Percentiles rank a stretch among this genome's conserved stretches.
Evolutionary conservation across 2,113 vertebrate species (phyloP).

Genomic region (Scomber scombrus): DNA sequence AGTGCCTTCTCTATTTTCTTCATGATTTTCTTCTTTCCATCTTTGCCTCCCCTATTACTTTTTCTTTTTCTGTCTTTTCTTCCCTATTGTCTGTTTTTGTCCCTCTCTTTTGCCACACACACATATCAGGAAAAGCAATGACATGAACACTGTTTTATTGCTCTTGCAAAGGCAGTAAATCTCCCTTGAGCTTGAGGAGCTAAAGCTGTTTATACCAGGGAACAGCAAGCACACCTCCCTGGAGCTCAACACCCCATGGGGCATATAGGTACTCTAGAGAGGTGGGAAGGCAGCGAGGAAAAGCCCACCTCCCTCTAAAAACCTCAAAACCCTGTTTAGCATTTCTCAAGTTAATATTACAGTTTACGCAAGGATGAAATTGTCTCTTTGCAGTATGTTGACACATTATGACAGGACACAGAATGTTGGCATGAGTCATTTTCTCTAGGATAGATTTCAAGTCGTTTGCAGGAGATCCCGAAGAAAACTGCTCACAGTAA

Average conservation of each 20-base stretch:
- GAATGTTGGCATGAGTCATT: slow-evolving; percentile 20
- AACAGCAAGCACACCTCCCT: slow-evolving; percentile 55
- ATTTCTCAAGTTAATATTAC: slow-evolving; percentile 10
- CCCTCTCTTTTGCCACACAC: slow-evolving; percentile 22
- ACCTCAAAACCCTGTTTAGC: slow-evolving; percentile 33
- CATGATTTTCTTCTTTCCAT: neutral
- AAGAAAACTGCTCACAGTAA: slow-evolving; percentile 29
- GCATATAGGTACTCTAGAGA: slow-evolving; percentile 39
- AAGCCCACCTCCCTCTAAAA: slow-evolving; percentile 21
- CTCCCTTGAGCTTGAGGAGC: slow-evolving; percentile 63
- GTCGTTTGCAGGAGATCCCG: slow-evolving; percentile 28
- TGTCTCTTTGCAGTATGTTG: slow-evolving; percentile 11
- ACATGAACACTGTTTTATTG: slow-evolving; percentile 65
- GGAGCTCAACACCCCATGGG: slow-evolving; percentile 59
- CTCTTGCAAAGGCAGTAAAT: slow-evolving; percentile 63
- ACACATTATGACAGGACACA: slow-evolving; percentile 10
- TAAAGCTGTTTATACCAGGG: slow-evolving; percentile 70
- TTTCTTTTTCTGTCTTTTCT: slow-evolving; percentile 11
- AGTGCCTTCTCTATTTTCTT: neutral
- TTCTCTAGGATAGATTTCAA: slow-evolving; percentile 16
- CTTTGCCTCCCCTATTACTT: neutral
- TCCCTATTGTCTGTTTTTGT: slow-evolving; percentile 11
- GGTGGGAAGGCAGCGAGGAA: slow-evolving; percentile 44
- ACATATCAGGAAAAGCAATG: slow-evolving; percentile 33
- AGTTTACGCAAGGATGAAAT: slow-evolving; percentile 20